Conservation (phyloP, 1,140 invertebrate genomes). For the Eufriesea mexicana region DNA sequence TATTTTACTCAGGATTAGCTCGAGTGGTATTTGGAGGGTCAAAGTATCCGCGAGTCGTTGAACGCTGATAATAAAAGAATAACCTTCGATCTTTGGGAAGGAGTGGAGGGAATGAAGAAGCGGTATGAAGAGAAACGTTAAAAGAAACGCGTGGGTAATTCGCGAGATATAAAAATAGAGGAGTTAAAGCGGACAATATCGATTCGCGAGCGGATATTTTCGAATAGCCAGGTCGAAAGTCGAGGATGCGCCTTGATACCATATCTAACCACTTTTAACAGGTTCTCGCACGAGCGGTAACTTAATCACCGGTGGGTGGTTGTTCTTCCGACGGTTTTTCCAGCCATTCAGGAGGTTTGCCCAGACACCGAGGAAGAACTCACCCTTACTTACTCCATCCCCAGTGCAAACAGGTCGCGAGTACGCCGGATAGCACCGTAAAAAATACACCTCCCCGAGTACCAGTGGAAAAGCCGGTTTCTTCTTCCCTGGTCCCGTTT, state of each 20-base stretch:
- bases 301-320: slow-evolving; percentile 59
- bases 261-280: slow-evolving; percentile 44
- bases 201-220: not conserved
- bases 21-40: too few relatives aligned
- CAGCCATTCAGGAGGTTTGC: slow-evolving; percentile 52
- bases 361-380: slow-evolving; percentile 47
- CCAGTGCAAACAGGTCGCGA: slow-evolving; percentile 58
- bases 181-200: too few relatives aligned
- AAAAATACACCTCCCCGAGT: slow-evolving; percentile 70
- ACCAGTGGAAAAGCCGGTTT: slow-evolving; percentile 64
- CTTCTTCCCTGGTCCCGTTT: not conserved
- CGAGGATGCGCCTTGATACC: slow-evolving; percentile 15
- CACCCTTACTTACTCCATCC: slow-evolving; percentile 38
- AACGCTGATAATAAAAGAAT: too few relatives aligned
- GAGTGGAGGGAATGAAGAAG: too few relatives aligned
- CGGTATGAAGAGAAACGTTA: too few relatives aligned
- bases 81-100: too few relatives aligned
- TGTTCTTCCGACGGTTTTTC: slow-evolving; percentile 56
- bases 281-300: slow-evolving; percentile 43
- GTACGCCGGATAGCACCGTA: slow-evolving; percentile 60
- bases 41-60: too few relatives aligned
- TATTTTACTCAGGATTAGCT: too few relatives aligned
- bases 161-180: too few relatives aligned
- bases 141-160: too few relatives aligned
- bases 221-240: slow-evolving; percentile 10